Base-by-base conservation (phyloP, 1,140 invertebrate species). In the Drosophila punjabiensis region DNA sequence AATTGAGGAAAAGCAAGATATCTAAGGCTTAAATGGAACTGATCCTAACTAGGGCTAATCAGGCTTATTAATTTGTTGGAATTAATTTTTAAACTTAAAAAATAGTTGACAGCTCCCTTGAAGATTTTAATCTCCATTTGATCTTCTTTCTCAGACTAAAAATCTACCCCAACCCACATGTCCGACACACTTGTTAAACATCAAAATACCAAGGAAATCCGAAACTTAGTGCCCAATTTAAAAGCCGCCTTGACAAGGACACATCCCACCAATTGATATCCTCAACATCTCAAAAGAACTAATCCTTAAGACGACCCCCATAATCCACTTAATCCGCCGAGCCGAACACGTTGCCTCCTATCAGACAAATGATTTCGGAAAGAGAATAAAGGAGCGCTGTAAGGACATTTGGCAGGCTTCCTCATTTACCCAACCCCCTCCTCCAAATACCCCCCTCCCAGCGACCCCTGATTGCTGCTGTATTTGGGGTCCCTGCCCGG, bases 241-340 rank as follows among this genome's bases (percentile, higher is more conserved):
- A 68, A 55, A 16, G 37, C 18, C 35, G 20, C 37, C 32, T 43
- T 41, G 37, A 68, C 45, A 53, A 45, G 64, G 47, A 53, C 60
- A n/a, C 20, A n/a, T n/a, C n/a, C 48, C 50, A 33, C 39, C 68
- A 33, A 37, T 71, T 48, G 65, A 71, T 71, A 56, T 35, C 50
- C 39, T 10, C 11, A 56, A 56, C 59, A 64, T 64, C 43, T 77
- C 37, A 10, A 48, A 68, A 18, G 24, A 62, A 62, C 65, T 78
- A 69, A 78, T 78, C 76, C 65, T 41, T 32, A 70, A 78, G 75
- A 47, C 66, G 66, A 78, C 65, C 64, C 58, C 50, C 58, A 52
- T 78, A 78, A 78, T 78, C 64, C 76, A 78, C 76, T 63, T 78
- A 78, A 78, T 78, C 64, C 75, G 65, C 52, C 37, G 65, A 58